These are phyloP conservation scores for Peromyscus aztecus DNA, from an alignment of 2,797 vertebrate species.

Conservation along the genomic window DNA sequence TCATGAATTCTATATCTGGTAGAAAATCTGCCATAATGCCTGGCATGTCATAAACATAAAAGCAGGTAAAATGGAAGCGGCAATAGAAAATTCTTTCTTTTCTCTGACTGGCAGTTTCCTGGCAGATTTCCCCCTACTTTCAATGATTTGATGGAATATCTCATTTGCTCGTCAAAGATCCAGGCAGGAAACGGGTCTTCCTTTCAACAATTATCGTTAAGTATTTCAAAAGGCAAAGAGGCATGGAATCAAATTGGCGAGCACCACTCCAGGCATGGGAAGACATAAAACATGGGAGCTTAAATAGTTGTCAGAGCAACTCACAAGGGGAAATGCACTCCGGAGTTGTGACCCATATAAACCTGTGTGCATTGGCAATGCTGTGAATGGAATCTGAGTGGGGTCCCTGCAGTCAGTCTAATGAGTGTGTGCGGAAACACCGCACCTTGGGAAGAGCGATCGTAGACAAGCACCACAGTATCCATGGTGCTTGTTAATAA, in stretches of 20 bases:
- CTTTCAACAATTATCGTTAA: conserved; percentile 14
- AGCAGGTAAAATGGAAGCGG: background rate
- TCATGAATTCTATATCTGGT: background rate
- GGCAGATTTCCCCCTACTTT: conserved; percentile 26
- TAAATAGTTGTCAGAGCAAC: background rate
- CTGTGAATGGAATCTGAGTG: background rate
- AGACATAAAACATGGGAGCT: background rate
- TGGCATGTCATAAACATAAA: background rate
- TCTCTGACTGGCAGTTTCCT: conserved; percentile 24
- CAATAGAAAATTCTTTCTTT: background rate
- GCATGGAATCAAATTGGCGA: background rate
- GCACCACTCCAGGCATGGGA: background rate
- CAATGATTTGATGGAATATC: background rate
- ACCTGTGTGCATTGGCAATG: too few species aligned
- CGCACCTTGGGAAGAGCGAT: background rate
- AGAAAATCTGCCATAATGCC: background rate
- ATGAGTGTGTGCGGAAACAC: background rate
- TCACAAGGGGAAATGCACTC: background rate
- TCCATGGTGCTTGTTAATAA: background rate
- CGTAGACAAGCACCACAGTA: background rate
- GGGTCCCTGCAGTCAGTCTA: background rate
- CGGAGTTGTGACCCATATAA: background rate
- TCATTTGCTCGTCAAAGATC: conserved; percentile 19
- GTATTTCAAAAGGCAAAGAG: conserved; percentile 39
- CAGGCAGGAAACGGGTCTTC: background rate